Percentiles rank a stretch among this genome's conserved stretches.
phyloP scores from a whole-genome alignment of 2,797 vertebrate species.

The Rousettus madagascariensis region DNA sequence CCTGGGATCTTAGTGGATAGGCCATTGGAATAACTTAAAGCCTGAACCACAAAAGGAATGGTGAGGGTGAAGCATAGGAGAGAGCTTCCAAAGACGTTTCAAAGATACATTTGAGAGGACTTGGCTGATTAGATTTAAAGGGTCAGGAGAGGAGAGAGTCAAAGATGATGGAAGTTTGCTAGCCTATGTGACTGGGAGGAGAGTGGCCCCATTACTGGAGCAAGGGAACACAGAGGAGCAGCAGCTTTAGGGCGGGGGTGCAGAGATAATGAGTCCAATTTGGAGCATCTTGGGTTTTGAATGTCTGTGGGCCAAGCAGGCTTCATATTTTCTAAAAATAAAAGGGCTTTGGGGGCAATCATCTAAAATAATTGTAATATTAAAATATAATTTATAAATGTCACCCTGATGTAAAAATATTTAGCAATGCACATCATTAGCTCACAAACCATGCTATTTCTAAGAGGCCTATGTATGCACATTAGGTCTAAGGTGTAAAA shows the following conservation, averaged over 20 bases:
- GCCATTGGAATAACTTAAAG: not conserved
- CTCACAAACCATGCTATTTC: constrained; percentile 75
- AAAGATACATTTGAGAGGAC: constrained; percentile 68
- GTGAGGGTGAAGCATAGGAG: not conserved
- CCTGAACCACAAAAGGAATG: not conserved
- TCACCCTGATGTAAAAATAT: constrained; percentile 76
- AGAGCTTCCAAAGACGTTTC: constrained; percentile 72
- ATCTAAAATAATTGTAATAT: constrained; percentile 80
- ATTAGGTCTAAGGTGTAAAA: constrained; percentile 76
- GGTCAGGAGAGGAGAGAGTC: constrained; percentile 46
- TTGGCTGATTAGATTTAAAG: constrained; percentile 58
- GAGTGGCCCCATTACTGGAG: constrained; percentile 71
- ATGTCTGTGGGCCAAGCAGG: constrained; percentile 66
- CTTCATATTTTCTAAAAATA: constrained; percentile 73
- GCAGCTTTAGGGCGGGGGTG: constrained; percentile 56
- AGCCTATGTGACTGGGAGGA: constrained; percentile 61
- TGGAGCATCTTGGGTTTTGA: constrained; percentile 67
- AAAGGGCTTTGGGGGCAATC: constrained; percentile 76
- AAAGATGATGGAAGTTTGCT: constrained; percentile 61
- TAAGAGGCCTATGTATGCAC: constrained; percentile 62
- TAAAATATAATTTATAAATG: constrained; percentile 81
- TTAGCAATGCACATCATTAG: constrained; percentile 73
- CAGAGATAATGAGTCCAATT: constrained; percentile 72
- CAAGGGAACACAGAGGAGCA: constrained; percentile 49
- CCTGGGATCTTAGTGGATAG: not conserved